Conservation (phyloP, 2,888 invertebrate species). For the Pasiphila rectangulata region DNA sequence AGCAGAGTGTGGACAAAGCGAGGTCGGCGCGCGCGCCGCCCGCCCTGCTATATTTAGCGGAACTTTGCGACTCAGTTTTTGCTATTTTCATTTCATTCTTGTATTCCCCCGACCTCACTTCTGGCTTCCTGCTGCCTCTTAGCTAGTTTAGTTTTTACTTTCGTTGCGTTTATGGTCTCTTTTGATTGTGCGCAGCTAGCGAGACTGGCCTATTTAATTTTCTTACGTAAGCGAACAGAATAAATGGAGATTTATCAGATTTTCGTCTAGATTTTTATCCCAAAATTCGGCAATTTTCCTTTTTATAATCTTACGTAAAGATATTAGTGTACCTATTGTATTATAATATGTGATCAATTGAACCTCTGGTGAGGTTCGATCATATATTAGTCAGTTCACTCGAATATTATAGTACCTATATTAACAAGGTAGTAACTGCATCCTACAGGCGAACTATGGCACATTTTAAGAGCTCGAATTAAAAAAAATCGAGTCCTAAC, state of each 20-base stretch:
- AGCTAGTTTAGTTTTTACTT: constrained; percentile 17
- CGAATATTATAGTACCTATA: no score
- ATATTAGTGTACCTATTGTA: no score
- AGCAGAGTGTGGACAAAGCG: constrained; percentile 55
- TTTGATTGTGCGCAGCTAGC: constrained; percentile 1
- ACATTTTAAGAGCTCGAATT: no score
- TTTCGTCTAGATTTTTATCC: neutral
- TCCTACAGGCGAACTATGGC: no score
- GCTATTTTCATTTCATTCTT: constrained; percentile 79
- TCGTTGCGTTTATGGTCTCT: constrained; percentile 6
- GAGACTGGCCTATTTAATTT: constrained; percentile 14
- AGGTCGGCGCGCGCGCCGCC: constrained; percentile 55
- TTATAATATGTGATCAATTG: no score
- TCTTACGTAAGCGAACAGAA: constrained; percentile 6
- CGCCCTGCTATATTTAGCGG: constrained; percentile 74
- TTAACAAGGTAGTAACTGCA: no score
- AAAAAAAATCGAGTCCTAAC: no score
- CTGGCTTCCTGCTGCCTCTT: constrained; percentile 52
- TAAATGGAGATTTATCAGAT: neutral
- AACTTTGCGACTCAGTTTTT: constrained; percentile 76
- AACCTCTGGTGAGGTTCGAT: no score
- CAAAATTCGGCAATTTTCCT: no score
- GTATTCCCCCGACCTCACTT: constrained; percentile 56
- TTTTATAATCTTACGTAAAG: no score
- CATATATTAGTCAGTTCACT: no score